A percentile compares a stretch with the other conserved stretches of the same genome.
Evolutionary conservation across 2,113 vertebrate species (phyloP).

Genomic region (Psammodynastes pulverulentus): DNA sequence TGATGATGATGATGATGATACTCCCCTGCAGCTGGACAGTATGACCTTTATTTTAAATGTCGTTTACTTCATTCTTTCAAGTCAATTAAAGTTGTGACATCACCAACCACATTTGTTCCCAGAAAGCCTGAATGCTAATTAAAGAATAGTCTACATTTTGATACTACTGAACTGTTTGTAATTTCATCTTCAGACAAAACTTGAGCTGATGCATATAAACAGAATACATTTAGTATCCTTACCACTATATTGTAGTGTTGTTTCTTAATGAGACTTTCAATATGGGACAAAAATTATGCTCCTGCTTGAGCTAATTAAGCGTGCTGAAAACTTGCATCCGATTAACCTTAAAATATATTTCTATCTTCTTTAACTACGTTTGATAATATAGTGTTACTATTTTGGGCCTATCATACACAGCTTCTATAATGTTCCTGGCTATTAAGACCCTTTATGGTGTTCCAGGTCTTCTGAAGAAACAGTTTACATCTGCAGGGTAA

Average conservation of each 20-base stretch:
- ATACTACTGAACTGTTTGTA: neutral
- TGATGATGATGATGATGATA: no score
- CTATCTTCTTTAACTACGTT: neutral
- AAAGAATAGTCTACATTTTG: neutral
- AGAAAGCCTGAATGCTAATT: neutral
- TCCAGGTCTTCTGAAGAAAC: slow-evolving; percentile 37
- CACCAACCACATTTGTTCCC: neutral
- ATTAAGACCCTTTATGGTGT: slow-evolving; percentile 10
- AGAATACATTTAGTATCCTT: neutral
- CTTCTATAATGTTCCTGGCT: slow-evolving; percentile 15
- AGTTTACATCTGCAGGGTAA: slow-evolving; percentile 15
- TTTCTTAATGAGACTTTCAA: neutral
- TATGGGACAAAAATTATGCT: neutral
- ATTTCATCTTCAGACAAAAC: neutral
- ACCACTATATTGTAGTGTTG: neutral
- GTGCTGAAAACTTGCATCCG: neutral
- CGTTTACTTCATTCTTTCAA: neutral
- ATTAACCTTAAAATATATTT: neutral
- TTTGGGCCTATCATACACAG: neutral
- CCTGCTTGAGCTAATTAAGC: neutral
- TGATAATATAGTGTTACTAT: neutral
- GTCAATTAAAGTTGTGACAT: neutral
- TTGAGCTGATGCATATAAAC: neutral
- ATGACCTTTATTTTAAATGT: neutral
- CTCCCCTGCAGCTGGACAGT: neutral